phyloP scores from a whole-genome alignment of 2,797 vertebrate species.

The Oreochromis mossambicus region DNA sequence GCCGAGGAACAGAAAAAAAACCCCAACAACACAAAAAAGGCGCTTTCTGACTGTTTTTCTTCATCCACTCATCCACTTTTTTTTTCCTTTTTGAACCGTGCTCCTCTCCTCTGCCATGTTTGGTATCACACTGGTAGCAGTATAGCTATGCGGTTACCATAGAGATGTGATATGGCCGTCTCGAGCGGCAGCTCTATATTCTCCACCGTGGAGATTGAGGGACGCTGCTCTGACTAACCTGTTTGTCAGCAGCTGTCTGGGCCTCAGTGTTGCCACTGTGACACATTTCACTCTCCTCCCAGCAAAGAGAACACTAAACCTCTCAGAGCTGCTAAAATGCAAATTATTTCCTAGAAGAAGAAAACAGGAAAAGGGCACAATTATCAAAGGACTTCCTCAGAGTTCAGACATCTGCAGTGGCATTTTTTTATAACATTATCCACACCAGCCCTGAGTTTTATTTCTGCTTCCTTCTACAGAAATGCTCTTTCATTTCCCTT shows the following conservation, averaged over 20 bases:
- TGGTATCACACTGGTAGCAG: constrained; percentile 4
- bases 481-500: constrained; percentile 1
- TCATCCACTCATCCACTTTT: neutral
- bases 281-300: constrained; percentile 1
- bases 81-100: accelerated
- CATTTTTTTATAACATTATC: neutral
- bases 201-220: constrained; percentile 24
- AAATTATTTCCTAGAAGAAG: constrained; percentile 45
- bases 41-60: neutral
- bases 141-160: constrained; percentile 23
- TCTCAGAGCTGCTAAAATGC: constrained; percentile 37
- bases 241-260: constrained; percentile 25
- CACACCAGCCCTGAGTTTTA: neutral
- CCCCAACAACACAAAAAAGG: constrained; percentile 3
- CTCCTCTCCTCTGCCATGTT: constrained; percentile 1
- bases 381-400: constrained; percentile 43
- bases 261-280: constrained; percentile 34
- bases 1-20: constrained; percentile 8
- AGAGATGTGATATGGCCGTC: constrained; percentile 45
- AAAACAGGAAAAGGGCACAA: constrained; percentile 58
- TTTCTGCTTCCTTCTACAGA: neutral
- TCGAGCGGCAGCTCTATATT: constrained; percentile 45
- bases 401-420: neutral
- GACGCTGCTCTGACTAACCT: constrained; percentile 38
- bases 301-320: neutral